Evolutionary conservation across 2,888 invertebrate genomes (phyloP), one percentile per base, ranked within the genome.

Genomic region (Mesodorylaimus sp.): DNA sequence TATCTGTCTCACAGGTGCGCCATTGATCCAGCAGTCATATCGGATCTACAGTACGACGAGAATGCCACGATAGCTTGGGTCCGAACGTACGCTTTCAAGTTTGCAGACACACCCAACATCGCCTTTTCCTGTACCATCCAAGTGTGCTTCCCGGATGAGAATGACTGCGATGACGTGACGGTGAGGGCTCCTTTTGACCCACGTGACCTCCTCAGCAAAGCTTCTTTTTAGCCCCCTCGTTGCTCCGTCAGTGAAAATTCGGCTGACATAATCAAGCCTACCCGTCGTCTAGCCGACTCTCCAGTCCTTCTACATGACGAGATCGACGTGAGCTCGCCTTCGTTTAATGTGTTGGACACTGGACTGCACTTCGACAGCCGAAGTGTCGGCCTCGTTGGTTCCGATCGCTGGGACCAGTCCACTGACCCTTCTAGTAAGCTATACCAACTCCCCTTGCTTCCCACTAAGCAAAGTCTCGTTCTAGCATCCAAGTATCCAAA

Each of bases 91-190:
- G 48, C 28, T 3, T 47, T 47, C 41, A 47, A 47, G 25, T 47
- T 47, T 41, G 48, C 48, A 21, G 48, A 47, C 38, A 39, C 28
- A n/a, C 41, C 25, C 7, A 24, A 47, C 41, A 44, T 47, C 24
- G 3, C 32, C 7, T 47, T 47, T 37, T 26, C 25, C 24, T 47
- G 48, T 19, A 23, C 25, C 25, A 25, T 47, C 26, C 23, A n/a
- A 10, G 23, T 47, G 5, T 47, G 48, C 32, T 32, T 16, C 7
- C 32, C 32, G 32, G 16, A 7, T 16, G 16, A 32, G 32, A 16
- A 32, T 10, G 16, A 32, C 32, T 32, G 32, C 16, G 32, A 32
- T 32, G 32, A 32, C 7, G 16, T 32, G 7, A 32, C 32, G 16
- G 32, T 32, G 16, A 32, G 16, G 32, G n/a, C n/a, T n/a, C n/a